Conservation (phyloP, 2,888 invertebrate genomes). For the Choreutis nemorana region DNA sequence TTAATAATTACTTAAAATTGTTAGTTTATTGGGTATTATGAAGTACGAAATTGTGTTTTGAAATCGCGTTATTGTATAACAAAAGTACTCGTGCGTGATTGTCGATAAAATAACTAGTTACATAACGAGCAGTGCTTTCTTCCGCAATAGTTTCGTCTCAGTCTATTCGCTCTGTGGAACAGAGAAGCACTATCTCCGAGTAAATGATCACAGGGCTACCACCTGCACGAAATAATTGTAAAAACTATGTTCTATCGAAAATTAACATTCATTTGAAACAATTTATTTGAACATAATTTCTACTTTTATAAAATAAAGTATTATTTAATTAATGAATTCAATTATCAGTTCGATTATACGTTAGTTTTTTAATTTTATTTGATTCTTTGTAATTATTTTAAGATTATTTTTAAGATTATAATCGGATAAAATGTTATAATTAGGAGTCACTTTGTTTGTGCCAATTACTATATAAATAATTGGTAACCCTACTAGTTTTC, state of each 20-base stretch:
- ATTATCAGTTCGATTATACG: neutral
- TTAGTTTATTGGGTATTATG: neutral
- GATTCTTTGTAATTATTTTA: too few species aligned
- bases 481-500: constrained; percentile 48
- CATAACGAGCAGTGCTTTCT: constrained; percentile 46
- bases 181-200: constrained; percentile 20
- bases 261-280: neutral
- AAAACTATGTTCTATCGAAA: too few species aligned
- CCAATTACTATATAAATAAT: neutral
- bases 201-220: constrained; percentile 14
- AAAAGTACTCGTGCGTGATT: constrained; percentile 18
- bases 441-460: neutral
- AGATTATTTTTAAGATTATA: too few species aligned
- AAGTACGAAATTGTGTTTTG: neutral
- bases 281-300: neutral
- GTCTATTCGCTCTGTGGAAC: constrained; percentile 18
- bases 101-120: constrained; percentile 40
- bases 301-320: neutral
- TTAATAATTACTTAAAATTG: neutral
- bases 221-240: constrained; percentile 26
- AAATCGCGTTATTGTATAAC: neutral
- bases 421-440: neutral
- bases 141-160: constrained; percentile 37
- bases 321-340: neutral
- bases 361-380: neutral